A percentile compares a stretch with the other conserved stretches of the same genome.
These are phyloP conservation scores for Pemphredon lugubris DNA, from an alignment of 2,888 invertebrate genomes.

Conservation along the genomic window DNA sequence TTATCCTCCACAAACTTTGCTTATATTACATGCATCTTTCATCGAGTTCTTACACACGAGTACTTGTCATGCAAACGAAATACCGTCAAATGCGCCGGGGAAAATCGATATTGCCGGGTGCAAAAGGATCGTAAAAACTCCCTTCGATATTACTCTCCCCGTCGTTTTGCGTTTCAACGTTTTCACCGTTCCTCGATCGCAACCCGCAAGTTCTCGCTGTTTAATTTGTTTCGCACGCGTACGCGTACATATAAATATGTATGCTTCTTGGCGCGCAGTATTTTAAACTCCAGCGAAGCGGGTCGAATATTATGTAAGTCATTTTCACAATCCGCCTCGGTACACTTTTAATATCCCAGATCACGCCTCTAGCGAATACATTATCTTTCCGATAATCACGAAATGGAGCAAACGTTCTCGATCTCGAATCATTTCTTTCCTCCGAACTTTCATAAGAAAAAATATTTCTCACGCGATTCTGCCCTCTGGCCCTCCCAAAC, in stretches of 20 bases:
- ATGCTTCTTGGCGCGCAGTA: no score
- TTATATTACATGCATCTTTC: slow-evolving; percentile 57
- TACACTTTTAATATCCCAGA: not conserved
- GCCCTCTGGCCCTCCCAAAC: no score
- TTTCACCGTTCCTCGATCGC: not conserved
- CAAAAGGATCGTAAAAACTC: not conserved
- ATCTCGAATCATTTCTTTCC: no score
- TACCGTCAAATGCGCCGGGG: not conserved
- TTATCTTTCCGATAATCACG: no score
- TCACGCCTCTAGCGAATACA: not conserved
- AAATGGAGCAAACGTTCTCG: no score
- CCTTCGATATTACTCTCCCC: not conserved
- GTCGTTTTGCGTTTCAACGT: not conserved
- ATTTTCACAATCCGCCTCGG: not conserved
- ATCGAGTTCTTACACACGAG: slow-evolving; percentile 33
- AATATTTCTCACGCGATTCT: no score
- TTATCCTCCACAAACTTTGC: slow-evolving; percentile 45
- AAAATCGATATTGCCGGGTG: slow-evolving; percentile 10
- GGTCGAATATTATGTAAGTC: not conserved
- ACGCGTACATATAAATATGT: not conserved
- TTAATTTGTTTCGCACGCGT: not conserved
- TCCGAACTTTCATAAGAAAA: no score
- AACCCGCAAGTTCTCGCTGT: no score
- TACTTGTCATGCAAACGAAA: slow-evolving; percentile 20
- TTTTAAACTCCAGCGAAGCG: no score